Percentiles rank a stretch among this genome's conserved stretches.
Conservation (phyloP, 2,797 vertebrate genomes). For the Pipistrellus nathusii region DNA sequence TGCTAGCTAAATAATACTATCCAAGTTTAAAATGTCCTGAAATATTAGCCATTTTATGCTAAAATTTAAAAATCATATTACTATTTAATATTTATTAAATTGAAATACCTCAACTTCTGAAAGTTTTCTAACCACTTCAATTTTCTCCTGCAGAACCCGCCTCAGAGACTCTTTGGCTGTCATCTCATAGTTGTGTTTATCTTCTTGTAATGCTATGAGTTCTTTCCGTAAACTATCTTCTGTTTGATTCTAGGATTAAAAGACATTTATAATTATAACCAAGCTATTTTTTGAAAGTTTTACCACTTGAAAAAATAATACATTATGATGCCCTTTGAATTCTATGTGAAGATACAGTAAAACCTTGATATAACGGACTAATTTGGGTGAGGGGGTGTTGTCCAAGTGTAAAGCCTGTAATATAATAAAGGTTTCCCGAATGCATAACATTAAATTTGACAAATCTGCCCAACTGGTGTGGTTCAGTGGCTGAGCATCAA, state of each 20-base stretch:
- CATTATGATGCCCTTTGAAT: constrained; percentile 48
- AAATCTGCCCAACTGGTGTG: not conserved
- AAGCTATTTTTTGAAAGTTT: constrained; percentile 43
- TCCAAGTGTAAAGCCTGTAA: not conserved
- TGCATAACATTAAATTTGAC: not conserved
- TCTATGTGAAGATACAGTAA: constrained; percentile 12
- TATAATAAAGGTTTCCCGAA: not conserved
- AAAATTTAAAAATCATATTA: not conserved
- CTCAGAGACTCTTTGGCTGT: constrained; percentile 99
- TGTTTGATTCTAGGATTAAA: constrained; percentile 93
- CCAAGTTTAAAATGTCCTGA: constrained; percentile 5
- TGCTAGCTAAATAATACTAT: not conserved
- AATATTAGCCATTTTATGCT: not conserved
- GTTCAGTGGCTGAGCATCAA: no score
- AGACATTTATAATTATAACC: constrained; percentile 59
- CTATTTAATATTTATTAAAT: constrained; percentile 46
- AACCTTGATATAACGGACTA: not conserved
- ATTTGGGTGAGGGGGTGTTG: not conserved
- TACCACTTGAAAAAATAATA: constrained; percentile 56
- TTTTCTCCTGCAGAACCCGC: constrained; percentile 99
- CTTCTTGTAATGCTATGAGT: constrained; percentile 96
- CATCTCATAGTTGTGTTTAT: constrained; percentile 99
- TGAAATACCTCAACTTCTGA: constrained; percentile 97
- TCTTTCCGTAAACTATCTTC: constrained; percentile 98
- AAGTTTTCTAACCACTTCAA: constrained; percentile 98